A percentile compares a stretch with the other conserved stretches of the same genome.
These are phyloP conservation scores for Tribolium madens DNA, from an alignment of 1,140 invertebrate genomes.

Conservation along the genomic window DNA sequence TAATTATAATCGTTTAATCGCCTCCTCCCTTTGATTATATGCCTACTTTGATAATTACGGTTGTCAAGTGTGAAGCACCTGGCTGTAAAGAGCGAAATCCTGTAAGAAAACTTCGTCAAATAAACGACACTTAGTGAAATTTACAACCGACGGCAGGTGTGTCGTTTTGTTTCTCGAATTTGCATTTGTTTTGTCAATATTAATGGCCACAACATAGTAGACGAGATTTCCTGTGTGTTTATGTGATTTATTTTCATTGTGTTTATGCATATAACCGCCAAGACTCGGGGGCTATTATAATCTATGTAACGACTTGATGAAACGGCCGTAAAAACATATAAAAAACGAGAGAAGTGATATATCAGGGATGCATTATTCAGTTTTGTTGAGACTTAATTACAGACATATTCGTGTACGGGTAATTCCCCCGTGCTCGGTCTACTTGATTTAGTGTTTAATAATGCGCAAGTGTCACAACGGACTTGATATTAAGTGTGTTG, in stretches of 20 bases:
- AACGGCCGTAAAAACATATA: neutral
- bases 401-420: neutral
- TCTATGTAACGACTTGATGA: neutral
- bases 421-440: neutral
- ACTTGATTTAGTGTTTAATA: slow-evolving; percentile 24
- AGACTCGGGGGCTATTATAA: neutral
- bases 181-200: slow-evolving; percentile 40
- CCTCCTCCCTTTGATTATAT: neutral
- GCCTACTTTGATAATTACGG: slow-evolving; percentile 38
- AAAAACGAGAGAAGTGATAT: too few species aligned
- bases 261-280: slow-evolving; percentile 5
- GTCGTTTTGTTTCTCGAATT: slow-evolving; percentile 11
- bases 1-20: neutral
- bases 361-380: neutral
- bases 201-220: slow-evolving; percentile 28
- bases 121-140: slow-evolving; percentile 38
- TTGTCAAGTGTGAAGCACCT: slow-evolving; percentile 39
- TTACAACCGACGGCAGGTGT: slow-evolving; percentile 25
- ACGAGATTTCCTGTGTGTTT: slow-evolving; percentile 17
- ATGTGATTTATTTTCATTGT: slow-evolving; percentile 35
- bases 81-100: slow-evolving; percentile 1
- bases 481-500: slow-evolving; percentile 8
- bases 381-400: neutral
- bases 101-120: slow-evolving; percentile 17
- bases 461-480: slow-evolving; percentile 2